Base-by-base conservation (phyloP, 2,888 invertebrate genomes). In the Automeris io region DNA sequence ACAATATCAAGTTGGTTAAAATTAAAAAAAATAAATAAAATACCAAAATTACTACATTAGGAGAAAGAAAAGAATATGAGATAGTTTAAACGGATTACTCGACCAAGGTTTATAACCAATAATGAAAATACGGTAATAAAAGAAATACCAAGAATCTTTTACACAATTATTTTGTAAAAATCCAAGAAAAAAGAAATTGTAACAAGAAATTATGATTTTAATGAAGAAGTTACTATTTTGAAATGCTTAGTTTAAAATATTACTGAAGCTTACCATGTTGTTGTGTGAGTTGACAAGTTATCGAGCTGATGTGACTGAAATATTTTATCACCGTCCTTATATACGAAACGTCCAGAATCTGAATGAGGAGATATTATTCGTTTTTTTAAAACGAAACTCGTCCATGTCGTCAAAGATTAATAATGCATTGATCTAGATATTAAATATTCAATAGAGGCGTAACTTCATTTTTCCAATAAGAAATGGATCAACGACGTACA, bases 251-350 rank as follows among this genome's bases (percentile, higher is more conserved):
- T 35, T 18, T 18, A 19, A 29, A 31, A 12, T 11, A 5, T 3
- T 16, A 16, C n/a, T 3, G 3, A n/a, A 29, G 7, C 66, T 70
- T 64, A 74, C 74, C 74, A 74, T 74, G 50, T 62, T 70, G 57
- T 3, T 54, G 43, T 53, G 51, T 57, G 48, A 56, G 56, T 57
- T 61, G 62, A 54, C 61, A 50, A 59, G 54, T 54, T 49, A 16
- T 34, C 49, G 57, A 53, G 54, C 61, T 61, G 46, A 64, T 61
- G 54, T 74, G 70, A 60, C 40, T 57, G 32, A 45, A 41, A 32
- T 42, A 46, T 41, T 42, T 41, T 39, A 33, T 42, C 26, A 38
- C 32, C 40, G 55, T 39, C 57, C 61, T 73, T 74, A 67, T 74
- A 74, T 74, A 73, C 53, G 40, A 49, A 48, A 43, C 41, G 52